Base-by-base conservation (phyloP, 2,888 invertebrate genomes). In the Ochropacha duplaris region DNA sequence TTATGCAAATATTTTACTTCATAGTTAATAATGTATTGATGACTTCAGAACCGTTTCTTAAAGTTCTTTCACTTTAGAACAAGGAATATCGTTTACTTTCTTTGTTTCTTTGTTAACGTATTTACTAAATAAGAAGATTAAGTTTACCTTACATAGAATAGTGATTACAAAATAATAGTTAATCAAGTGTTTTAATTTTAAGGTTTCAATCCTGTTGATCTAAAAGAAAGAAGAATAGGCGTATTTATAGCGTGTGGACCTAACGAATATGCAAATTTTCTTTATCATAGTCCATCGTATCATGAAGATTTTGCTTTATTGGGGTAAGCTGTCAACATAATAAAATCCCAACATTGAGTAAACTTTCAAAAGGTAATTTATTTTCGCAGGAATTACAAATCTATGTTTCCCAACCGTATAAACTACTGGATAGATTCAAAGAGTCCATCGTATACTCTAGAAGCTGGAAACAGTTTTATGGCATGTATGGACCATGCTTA, bases 351-450 rank as follows among this genome's bases (percentile, higher is more conserved):
- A 44, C 19, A 8, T 5, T 9, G 16, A 1, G 16, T 16, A 44
- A 44, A 0, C 2, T 44, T 8, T 44, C 5, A 16, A 44, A 44
- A 19, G 1, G 19, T 16, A 3, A 44, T 0, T 19, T n/a, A 44
- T 16, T 31, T 6, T 31, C 55, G 22, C 72, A 83, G 84, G 16
- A 78, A 76, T 59, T 79, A 76, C 62, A 83, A 79, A 60, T 64
- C 82, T 2, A 84, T 84, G 85, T 81, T 76, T 51, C 75, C 84
- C 12, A 85, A 84, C 61, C 77, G 84, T 2, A 81, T 85, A 8
- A 84, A 83, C 2, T 85, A 83, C 66, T 84, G 83, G 81, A 70
- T 84, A 26, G 80, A 83, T 50, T 73, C 71, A 0, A 83, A 79
- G 44, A 81, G 84, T 0, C 84, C 84, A 0, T 85, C 85, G 2